Base-by-base conservation (phyloP, 1,140 invertebrate genomes). In the Holcopasites calliopsidis region DNA sequence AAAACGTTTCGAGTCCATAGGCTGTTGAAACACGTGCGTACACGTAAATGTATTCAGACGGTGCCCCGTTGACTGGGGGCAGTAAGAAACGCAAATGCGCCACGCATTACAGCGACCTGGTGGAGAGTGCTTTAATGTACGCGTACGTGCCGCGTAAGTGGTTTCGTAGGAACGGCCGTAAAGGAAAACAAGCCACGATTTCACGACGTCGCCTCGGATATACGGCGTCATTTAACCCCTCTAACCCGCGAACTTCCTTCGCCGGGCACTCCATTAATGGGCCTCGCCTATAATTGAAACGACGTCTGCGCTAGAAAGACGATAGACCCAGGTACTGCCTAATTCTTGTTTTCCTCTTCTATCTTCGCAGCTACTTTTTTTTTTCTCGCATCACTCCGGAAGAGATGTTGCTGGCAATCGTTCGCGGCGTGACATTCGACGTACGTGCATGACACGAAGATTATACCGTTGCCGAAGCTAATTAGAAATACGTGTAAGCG, bases 181-280 rank as follows among this genome's bases (percentile, higher is more conserved):
- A 73, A 77, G 57, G 76, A 77, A 77, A 77, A 77, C 76, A 77
- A 73, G 69, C 60, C 52, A 44, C 50, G 60, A 74, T 77, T 73
- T 77, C 70, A 73, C 58, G 76, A 77, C 60, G 76, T 62, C 60
- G 54, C 18, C 52, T 71, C 13, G 70, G 60, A 65, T 74, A 73
- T 64, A 64, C 52, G 49, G 57, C 58, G 42, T 77, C 70, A 13
- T 72, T 77, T 76, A 71, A 76, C 74, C 74, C 74, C 57, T 61
- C 55, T 76, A 76, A 70, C 74, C 74, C 66, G 74, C 49, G 64
- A 50, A 54, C 66, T 55, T 58, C 73, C 40, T 60, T 52, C 66
- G 40, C 50, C 31, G 38, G 23, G 23, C 52, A 61, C 21, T 42
- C 66, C 66, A 35, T 76, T 76, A 76, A 76, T 76, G 65, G 66